Evolutionary conservation across 2,888 invertebrate species (phyloP).

Genomic region (Polymixis lichenea): DNA sequence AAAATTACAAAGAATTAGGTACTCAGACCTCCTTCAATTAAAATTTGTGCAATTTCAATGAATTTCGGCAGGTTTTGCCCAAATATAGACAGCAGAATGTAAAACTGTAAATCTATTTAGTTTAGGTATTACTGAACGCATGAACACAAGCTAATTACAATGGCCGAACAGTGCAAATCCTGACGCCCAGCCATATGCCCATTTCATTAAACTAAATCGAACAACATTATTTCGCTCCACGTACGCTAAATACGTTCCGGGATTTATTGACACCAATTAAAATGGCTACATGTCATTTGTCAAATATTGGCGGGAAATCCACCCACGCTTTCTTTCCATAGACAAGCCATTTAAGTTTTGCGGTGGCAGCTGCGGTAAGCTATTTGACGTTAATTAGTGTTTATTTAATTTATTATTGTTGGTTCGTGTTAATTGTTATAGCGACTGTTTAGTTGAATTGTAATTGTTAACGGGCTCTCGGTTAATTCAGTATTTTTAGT

Average conservation of each 20-base stretch:
- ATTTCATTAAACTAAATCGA: constrained; percentile 48
- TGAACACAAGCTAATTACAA: constrained; percentile 13
- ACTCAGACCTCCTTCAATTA: no score
- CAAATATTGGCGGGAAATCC: constrained; percentile 80
- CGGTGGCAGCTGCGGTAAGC: constrained; percentile 75
- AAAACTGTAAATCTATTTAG: neutral
- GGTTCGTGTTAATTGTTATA: constrained; percentile 59
- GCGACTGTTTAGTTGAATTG: constrained; percentile 26
- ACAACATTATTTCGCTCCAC: constrained; percentile 53
- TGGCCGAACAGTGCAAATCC: constrained; percentile 1
- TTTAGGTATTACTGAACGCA: neutral
- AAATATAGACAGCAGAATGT: neutral
- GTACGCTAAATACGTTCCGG: constrained; percentile 57
- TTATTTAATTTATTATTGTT: constrained; percentile 73
- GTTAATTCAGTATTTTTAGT: neutral
- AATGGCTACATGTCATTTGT: constrained; percentile 79
- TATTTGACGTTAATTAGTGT: constrained; percentile 75
- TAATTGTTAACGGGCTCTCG: constrained; percentile 1
- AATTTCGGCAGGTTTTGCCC: no score
- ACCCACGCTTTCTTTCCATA: constrained; percentile 82
- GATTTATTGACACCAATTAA: constrained; percentile 73
- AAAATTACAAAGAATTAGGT: no score
- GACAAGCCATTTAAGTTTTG: constrained; percentile 74
- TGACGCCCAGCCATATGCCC: constrained; percentile 33
- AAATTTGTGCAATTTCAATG: no score